Conservation (phyloP, 2,113 vertebrate genomes). For the Albula glossodonta region DNA sequence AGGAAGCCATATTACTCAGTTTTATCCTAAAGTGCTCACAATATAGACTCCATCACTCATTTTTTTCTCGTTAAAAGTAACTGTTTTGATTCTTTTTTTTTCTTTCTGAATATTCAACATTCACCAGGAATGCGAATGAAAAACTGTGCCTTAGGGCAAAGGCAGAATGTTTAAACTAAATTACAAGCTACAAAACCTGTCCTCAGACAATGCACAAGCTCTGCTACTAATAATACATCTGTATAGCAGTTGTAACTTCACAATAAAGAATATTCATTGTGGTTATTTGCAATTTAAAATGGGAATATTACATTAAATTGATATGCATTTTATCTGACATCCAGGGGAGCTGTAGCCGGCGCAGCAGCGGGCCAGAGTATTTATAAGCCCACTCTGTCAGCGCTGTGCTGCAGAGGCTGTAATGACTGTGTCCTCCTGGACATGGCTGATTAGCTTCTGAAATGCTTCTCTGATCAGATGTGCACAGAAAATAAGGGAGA, state of each 20-base stretch:
- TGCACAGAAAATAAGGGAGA: slow-evolving; percentile 5
- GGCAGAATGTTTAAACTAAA: no score
- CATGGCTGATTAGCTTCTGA: slow-evolving; percentile 6
- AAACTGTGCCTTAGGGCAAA: neutral
- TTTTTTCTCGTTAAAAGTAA: no score
- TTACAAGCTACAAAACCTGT: no score
- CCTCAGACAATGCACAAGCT: neutral
- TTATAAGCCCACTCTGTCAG: neutral
- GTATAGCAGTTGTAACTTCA: neutral
- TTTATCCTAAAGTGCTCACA: no score
- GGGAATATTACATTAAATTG: neutral
- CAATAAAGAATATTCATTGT: neutral
- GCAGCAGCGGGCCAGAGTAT: neutral
- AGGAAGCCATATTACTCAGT: neutral
- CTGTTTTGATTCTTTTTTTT: no score
- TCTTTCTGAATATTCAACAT: no score
- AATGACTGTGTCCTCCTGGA: slow-evolving; percentile 1
- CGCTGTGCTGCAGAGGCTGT: neutral
- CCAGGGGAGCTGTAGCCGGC: neutral
- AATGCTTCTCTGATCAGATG: neutral
- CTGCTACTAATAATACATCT: neutral
- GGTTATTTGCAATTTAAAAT: neutral
- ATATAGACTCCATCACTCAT: no score
- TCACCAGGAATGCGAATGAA: neutral
- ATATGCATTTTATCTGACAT: neutral